phyloP scores from a whole-genome alignment of 1,140 invertebrate genomes.

The Stegodyphus mimosarum region DNA sequence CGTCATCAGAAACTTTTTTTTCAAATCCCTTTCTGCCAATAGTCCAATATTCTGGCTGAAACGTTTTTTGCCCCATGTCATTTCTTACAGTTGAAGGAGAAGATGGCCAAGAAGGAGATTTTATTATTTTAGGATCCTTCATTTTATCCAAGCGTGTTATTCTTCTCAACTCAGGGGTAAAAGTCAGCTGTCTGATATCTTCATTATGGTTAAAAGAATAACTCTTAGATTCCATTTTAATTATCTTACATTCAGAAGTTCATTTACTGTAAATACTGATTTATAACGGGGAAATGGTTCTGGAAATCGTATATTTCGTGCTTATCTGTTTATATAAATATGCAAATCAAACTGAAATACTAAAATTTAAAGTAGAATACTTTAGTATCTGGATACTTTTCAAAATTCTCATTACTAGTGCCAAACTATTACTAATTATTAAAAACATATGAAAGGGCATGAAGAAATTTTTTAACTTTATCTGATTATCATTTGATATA shows the following conservation, averaged over 20 bases:
- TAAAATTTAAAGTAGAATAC: no score
- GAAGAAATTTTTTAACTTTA: no score
- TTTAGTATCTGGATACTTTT: no score
- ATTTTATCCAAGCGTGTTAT: constrained; percentile 22
- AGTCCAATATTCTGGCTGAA: background rate
- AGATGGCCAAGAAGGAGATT: constrained; percentile 52
- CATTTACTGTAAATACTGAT: no score
- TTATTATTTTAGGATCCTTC: constrained; percentile 11
- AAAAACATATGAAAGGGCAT: no score
- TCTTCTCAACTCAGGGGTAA: constrained; percentile 36
- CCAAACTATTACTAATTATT: no score
- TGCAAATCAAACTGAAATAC: no score
- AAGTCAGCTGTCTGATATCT: constrained; percentile 5
- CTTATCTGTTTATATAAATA: no score
- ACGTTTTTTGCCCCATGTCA: background rate
- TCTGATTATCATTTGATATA: no score
- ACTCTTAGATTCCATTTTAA: constrained; percentile 17
- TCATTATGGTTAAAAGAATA: constrained; percentile 13
- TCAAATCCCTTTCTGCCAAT: background rate
- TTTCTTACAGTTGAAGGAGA: constrained; percentile 10
- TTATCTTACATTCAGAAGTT: background rate
- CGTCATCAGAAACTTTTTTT: background rate
- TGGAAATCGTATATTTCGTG: no score
- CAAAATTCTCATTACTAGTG: no score
- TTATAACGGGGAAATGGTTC: no score